Evolutionary conservation across 2,888 invertebrate species (phyloP).

Genomic region (Tineola bisselliella): DNA sequence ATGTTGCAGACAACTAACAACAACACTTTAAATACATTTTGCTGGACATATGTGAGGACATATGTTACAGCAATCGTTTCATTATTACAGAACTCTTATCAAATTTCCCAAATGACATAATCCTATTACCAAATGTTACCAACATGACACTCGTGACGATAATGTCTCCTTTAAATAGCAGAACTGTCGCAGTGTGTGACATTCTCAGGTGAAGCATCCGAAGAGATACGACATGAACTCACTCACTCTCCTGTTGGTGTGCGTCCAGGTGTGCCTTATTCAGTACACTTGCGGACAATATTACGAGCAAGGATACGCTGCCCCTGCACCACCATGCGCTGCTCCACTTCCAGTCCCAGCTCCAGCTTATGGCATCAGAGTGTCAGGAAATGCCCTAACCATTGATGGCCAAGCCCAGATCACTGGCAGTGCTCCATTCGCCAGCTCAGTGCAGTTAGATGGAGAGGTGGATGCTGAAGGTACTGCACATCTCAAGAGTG

Average conservation of each 20-base stretch:
- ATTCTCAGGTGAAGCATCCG: neutral
- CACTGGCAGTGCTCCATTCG: neutral
- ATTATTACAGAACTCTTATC: neutral
- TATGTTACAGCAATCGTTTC: neutral
- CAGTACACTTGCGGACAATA: constrained; percentile 2
- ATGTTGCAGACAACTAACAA: neutral
- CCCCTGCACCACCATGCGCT: neutral
- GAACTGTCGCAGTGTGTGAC: neutral
- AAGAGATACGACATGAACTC: constrained; percentile 12
- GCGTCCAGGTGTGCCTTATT: constrained; percentile 2
- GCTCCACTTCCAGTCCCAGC: neutral
- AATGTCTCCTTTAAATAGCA: neutral
- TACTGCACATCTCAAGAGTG: neutral
- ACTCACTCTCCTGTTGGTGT: constrained; percentile 10
- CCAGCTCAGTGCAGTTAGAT: neutral
- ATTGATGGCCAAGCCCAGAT: neutral
- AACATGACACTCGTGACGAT: neutral
- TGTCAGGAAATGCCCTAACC: neutral
- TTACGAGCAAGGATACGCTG: neutral
- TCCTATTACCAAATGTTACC: neutral
- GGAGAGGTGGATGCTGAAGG: neutral
- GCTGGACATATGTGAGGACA: no score
- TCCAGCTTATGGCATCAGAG: constrained; percentile 3
- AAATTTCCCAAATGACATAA: neutral
- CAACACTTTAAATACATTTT: neutral